Evolutionary conservation across 2,113 vertebrate species (phyloP).

Genomic region (Pseudopipra pipra): DNA sequence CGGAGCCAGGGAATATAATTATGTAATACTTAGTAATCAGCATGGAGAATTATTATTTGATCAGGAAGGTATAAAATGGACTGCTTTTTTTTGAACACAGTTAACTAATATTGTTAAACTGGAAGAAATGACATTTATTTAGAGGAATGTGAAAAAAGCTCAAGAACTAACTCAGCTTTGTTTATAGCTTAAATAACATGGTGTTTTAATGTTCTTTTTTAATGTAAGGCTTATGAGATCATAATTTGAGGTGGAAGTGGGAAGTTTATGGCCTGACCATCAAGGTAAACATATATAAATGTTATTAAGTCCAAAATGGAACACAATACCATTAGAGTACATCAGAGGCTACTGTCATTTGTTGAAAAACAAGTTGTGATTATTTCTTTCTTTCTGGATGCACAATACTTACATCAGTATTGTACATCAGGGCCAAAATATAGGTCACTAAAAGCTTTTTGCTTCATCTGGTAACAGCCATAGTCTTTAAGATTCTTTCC

Average conservation of each 20-base stretch:
- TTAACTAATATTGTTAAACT: conserved; percentile 53
- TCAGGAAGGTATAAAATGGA: conserved; percentile 57
- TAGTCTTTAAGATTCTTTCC: not conserved
- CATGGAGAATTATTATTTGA: conserved; percentile 55
- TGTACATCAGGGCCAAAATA: not conserved
- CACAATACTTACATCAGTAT: not conserved
- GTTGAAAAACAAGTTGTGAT: not conserved
- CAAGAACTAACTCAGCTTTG: not conserved
- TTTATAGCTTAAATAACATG: not conserved
- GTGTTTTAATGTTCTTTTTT: not conserved
- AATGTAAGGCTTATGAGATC: not conserved
- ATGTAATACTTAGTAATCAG: conserved; percentile 22
- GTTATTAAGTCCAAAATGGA: not conserved
- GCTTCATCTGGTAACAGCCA: not conserved
- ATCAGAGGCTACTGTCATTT: not conserved
- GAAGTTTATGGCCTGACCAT: not conserved
- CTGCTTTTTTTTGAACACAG: not conserved
- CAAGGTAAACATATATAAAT: not conserved
- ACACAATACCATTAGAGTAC: not conserved
- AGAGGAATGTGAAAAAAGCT: conserved; percentile 26
- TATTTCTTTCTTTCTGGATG: not conserved
- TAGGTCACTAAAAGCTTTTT: conserved; percentile 41
- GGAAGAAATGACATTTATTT: conserved; percentile 37
- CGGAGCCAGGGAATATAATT: conserved; percentile 41
- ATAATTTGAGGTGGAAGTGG: not conserved